Conservation (phyloP, 2,113 vertebrate genomes). For the Fregata magnificens region DNA sequence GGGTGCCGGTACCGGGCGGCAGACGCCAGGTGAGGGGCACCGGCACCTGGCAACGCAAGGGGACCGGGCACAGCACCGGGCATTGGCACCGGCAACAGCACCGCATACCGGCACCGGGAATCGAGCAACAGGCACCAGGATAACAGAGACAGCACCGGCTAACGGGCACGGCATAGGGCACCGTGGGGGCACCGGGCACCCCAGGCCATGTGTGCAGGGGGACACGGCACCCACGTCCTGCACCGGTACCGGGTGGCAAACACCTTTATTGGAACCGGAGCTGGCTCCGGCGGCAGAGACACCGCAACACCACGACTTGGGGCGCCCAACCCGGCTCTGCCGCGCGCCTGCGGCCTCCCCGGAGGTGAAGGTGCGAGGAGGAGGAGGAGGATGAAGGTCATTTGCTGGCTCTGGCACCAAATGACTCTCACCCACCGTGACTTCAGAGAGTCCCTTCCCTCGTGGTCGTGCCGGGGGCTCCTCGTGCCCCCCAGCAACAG, state of each 20-base stretch:
- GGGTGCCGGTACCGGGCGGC: too few relatives aligned
- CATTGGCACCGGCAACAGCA: not conserved
- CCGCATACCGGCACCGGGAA: too few relatives aligned
- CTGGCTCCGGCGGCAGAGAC: not conserved
- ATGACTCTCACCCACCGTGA: not conserved
- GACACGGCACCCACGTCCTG: not conserved
- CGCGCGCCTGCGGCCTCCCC: fast-evolving
- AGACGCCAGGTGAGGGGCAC: too few relatives aligned
- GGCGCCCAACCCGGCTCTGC: not conserved
- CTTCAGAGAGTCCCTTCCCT: not conserved
- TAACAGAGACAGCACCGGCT: not conserved
- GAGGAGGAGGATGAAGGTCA: not conserved
- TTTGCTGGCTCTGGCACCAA: not conserved
- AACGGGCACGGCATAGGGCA: too few relatives aligned
- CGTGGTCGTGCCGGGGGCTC: not conserved
- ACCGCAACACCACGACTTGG: too few relatives aligned
- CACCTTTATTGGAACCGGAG: not conserved
- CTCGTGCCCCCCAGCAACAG: not conserved
- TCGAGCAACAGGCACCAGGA: too few relatives aligned
- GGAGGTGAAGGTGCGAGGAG: not conserved
- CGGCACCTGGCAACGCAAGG: not conserved
- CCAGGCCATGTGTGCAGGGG: fast-evolving
- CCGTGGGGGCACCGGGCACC: too few relatives aligned
- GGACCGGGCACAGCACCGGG: not conserved
- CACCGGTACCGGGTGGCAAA: not conserved